A percentile compares a stretch with the other conserved stretches of the same genome.
Evolutionary conservation across 2,797 vertebrate genomes (phyloP).

Genomic region (Bufotes viridis): DNA sequence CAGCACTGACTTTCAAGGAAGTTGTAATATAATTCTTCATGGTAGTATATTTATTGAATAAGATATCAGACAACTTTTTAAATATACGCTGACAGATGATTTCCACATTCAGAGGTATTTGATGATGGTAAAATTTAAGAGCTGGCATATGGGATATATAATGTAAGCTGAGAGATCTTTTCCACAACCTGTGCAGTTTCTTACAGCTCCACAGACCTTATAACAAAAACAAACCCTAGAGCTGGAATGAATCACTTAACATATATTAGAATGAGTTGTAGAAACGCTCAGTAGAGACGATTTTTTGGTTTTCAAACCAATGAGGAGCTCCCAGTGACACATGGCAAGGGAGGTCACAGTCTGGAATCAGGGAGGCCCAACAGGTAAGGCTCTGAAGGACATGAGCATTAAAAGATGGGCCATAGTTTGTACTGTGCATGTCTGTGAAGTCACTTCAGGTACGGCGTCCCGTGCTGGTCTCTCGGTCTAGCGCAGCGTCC

Average conservation of each 20-base stretch:
- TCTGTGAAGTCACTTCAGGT: neutral
- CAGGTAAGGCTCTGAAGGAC: neutral
- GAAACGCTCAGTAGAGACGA: neutral
- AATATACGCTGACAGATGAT: neutral
- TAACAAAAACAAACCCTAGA: neutral
- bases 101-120: neutral
- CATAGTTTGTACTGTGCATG: neutral
- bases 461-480: too few relatives aligned
- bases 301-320: neutral
- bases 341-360: neutral
- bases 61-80: neutral
- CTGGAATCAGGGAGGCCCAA: neutral
- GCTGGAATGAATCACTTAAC: neutral
- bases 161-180: neutral
- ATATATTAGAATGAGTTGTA: neutral
- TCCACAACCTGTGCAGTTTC: neutral
- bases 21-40: neutral
- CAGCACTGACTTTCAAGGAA: neutral
- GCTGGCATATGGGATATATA: neutral
- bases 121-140: neutral
- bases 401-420: neutral
- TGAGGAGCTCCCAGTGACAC: neutral
- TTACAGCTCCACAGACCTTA: neutral
- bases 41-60: neutral
- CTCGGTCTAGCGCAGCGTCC: too few relatives aligned